Evolutionary conservation across 2,888 invertebrate species (phyloP).

Genomic region (Baccha elongata): DNA sequence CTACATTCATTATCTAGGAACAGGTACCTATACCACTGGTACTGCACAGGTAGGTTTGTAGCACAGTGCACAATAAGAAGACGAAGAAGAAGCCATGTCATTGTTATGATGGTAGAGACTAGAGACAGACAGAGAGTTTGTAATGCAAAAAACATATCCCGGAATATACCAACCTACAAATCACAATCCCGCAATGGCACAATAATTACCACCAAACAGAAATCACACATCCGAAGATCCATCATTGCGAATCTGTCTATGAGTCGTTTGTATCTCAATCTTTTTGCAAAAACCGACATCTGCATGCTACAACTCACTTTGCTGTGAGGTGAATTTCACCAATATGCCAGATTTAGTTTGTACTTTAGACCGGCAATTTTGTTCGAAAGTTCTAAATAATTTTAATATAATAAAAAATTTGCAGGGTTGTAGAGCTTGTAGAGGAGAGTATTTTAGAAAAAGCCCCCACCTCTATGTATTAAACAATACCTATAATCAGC

Average conservation of each 20-base stretch:
- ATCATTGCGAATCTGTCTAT: constrained; percentile 45
- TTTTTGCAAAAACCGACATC: constrained; percentile 6
- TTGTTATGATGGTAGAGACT: constrained; percentile 49
- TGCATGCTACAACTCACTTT: constrained; percentile 2
- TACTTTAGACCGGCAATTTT: no score
- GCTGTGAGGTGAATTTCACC: neutral
- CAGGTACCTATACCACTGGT: no score
- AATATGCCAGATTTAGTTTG: neutral
- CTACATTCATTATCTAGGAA: constrained; percentile 21
- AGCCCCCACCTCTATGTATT: no score
- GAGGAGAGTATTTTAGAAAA: no score
- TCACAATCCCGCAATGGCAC: constrained; percentile 25
- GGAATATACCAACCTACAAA: constrained; percentile 48
- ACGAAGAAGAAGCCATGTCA: constrained; percentile 8
- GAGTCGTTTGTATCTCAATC: constrained; percentile 34
- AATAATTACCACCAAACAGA: constrained; percentile 63
- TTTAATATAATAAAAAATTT: no score
- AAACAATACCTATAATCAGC: no score
- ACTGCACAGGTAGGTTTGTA: constrained; percentile 22
- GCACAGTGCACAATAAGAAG: neutral
- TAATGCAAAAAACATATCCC: constrained; percentile 30
- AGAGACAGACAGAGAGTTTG: no score
- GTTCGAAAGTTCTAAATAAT: no score
- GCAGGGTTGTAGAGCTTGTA: no score
- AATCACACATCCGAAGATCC: constrained; percentile 66